These are phyloP conservation scores for Digitonthophagus gazella DNA, from an alignment of 2,888 invertebrate species.

Conservation along the genomic window DNA sequence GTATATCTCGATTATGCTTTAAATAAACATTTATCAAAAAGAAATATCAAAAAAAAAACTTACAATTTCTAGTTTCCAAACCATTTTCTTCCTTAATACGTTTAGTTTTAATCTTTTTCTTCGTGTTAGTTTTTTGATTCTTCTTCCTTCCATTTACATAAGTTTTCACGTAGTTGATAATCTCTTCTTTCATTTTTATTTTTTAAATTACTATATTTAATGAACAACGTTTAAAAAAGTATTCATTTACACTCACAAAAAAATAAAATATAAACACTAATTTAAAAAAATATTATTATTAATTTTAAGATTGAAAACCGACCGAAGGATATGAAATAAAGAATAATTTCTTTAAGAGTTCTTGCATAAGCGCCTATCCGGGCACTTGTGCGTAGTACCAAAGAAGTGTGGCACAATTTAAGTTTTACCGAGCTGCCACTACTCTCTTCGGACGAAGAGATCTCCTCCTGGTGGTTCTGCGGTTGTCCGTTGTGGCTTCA, in stretches of 20 bases:
- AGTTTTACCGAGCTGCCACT: neutral
- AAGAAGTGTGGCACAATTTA: neutral
- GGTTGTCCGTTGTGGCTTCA: neutral
- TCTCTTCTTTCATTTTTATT: conserved; percentile 39
- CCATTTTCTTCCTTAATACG: conserved; percentile 11
- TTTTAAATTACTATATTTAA: neutral
- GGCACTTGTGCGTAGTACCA: neutral
- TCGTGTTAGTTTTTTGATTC: conserved; percentile 32
- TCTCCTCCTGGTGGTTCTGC: neutral
- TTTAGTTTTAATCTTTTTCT: conserved; percentile 28
- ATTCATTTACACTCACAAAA: no score
- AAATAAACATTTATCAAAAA: no score
- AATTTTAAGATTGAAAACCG: no score
- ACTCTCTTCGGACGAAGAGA: neutral
- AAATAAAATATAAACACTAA: no score
- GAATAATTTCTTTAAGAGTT: no score
- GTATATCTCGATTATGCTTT: neutral
- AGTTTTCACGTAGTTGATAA: conserved; percentile 42
- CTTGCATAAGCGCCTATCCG: neutral
- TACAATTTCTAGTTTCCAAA: conserved; percentile 34
- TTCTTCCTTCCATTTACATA: conserved; percentile 36
- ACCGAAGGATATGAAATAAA: no score
- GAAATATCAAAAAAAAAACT: conserved; percentile 29
- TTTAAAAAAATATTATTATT: no score
- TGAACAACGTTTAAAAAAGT: no score